These are phyloP conservation scores for Rhinoraja longicauda DNA, from an alignment of 2,797 vertebrate genomes.

Conservation along the genomic window DNA sequence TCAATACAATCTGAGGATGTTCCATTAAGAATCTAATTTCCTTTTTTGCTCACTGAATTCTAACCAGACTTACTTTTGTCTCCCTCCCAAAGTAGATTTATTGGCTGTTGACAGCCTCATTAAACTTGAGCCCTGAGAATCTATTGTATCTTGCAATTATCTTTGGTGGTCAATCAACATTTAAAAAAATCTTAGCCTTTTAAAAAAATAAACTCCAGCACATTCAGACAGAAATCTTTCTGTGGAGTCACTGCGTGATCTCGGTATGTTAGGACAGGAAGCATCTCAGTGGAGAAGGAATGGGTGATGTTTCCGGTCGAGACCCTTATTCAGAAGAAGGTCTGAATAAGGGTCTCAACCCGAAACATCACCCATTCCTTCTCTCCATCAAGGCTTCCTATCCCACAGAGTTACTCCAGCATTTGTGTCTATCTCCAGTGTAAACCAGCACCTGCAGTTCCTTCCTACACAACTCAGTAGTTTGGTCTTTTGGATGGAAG, in stretches of 20 bases:
- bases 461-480: no score
- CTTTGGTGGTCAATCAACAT: not conserved
- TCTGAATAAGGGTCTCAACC: no score
- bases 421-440: no score
- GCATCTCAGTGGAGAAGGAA: no score
- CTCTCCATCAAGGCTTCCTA: no score
- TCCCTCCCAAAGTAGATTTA: constrained; percentile 32
- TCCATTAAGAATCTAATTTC: constrained; percentile 90
- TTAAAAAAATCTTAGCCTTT: not conserved
- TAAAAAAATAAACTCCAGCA: not conserved
- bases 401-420: no score
- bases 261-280: not conserved
- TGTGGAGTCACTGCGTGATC: not conserved
- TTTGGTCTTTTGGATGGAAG: not conserved
- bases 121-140: constrained; percentile 25
- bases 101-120: constrained; percentile 1
- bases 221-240: not conserved
- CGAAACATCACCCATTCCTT: no score
- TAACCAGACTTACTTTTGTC: constrained; percentile 20
- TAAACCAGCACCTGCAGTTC: no score
- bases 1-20: constrained; percentile 79
- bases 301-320: no score
- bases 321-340: no score
- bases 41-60: constrained; percentile 51
- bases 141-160: constrained; percentile 27